Conservation (phyloP, 2,113 vertebrate species). For the Vireo altiloquus region DNA sequence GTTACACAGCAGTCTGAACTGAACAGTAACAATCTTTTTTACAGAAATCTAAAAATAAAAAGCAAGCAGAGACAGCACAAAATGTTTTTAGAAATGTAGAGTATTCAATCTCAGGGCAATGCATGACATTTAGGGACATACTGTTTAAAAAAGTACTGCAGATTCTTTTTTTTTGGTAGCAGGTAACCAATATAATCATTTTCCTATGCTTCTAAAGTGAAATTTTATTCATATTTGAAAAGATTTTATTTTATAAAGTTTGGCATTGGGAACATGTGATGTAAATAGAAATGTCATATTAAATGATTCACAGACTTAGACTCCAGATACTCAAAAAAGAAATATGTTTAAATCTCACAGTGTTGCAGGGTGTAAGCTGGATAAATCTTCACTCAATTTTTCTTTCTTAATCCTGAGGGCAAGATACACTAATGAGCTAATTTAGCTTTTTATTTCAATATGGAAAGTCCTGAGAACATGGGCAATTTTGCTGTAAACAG, state of each 20-base stretch:
- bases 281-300: neutral
- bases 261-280: neutral
- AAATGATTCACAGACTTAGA: neutral
- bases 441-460: constrained; percentile 17
- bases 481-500: neutral
- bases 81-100: neutral
- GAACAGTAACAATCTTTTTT: neutral
- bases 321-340: neutral
- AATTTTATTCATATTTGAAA: neutral
- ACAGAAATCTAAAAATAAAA: neutral
- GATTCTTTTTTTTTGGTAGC: neutral
- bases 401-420: neutral
- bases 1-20: neutral
- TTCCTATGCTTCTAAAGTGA: neutral
- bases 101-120: neutral
- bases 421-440: neutral
- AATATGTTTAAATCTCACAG: constrained; percentile 18
- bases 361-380: neutral
- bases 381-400: neutral
- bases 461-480: neutral
- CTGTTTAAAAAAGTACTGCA: neutral
- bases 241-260: neutral
- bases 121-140: neutral
- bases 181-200: neutral
- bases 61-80: neutral